Evolutionary conservation across 2,888 invertebrate genomes (phyloP).

Genomic region (Margaritifera margaritifera): DNA sequence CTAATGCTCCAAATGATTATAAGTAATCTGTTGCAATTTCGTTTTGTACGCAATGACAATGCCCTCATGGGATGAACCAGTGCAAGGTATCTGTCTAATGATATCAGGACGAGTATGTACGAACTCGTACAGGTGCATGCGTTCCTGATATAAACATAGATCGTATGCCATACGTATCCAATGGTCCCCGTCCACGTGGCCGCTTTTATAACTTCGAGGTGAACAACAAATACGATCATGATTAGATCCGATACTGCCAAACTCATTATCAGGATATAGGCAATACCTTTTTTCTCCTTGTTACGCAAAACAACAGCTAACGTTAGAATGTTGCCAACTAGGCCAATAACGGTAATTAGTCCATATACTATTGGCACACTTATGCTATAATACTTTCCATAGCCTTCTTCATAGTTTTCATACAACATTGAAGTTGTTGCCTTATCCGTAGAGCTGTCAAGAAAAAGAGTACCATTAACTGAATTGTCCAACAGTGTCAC

Average conservation of each 20-base stretch:
- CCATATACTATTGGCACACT: conserved; percentile 80
- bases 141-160: conserved; percentile 90
- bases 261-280: conserved; percentile 89
- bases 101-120: conserved; percentile 92
- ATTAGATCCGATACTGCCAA: conserved; percentile 88
- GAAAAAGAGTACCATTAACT: too few relatives aligned
- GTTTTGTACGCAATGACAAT: conserved; percentile 85
- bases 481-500: too few relatives aligned
- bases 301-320: conserved; percentile 89
- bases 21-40: conserved; percentile 84
- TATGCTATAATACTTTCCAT: neutral
- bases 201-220: conserved; percentile 91
- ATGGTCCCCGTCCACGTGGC: conserved; percentile 88
- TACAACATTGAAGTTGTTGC: too few relatives aligned
- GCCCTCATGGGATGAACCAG: conserved; percentile 91
- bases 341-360: conserved; percentile 85
- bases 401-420: too few relatives aligned
- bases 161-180: conserved; percentile 89
- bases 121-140: conserved; percentile 92
- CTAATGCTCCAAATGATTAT: conserved; percentile 86
- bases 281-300: conserved; percentile 87
- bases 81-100: conserved; percentile 87
- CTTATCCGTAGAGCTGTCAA: too few relatives aligned
- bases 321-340: conserved; percentile 88
- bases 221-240: conserved; percentile 91